Percentiles rank a stretch among this genome's conserved stretches.
phyloP scores from a whole-genome alignment of 2,888 invertebrate genomes.

The Germaria angustata region DNA sequence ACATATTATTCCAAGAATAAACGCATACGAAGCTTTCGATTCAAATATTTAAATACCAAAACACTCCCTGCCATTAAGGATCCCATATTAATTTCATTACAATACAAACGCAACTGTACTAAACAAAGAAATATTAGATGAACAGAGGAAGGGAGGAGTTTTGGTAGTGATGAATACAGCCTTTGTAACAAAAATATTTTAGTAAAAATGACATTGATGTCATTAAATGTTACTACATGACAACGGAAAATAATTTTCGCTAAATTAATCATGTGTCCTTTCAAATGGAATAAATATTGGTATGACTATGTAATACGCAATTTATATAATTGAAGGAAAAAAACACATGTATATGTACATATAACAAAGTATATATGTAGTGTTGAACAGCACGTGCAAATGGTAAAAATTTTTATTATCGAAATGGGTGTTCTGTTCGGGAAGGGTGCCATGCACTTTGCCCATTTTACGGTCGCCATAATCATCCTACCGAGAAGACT shows the following conservation, averaged over 20 bases:
- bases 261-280: slow-evolving; percentile 46
- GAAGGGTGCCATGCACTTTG: too few relatives aligned
- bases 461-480: too few relatives aligned
- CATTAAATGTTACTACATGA: slow-evolving; percentile 11
- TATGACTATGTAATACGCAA: too few relatives aligned
- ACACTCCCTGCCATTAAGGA: slow-evolving; percentile 42
- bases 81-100: slow-evolving; percentile 32
- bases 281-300: slow-evolving; percentile 40
- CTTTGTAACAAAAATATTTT: neutral
- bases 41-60: slow-evolving; percentile 46
- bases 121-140: neutral
- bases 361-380: too few relatives aligned
- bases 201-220: neutral
- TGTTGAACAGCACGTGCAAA: too few relatives aligned
- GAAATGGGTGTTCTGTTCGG: too few relatives aligned
- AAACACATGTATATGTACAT: too few relatives aligned
- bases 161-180: neutral
- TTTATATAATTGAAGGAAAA: too few relatives aligned
- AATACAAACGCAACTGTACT: neutral
- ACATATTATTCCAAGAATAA: neutral
- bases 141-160: neutral
- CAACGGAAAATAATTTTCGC: neutral
- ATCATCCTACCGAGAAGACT: too few relatives aligned
- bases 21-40: neutral
- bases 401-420: too few relatives aligned